These are phyloP conservation scores for Oxystoma pomonae DNA, from an alignment of 2,888 invertebrate genomes.

Conservation along the genomic window DNA sequence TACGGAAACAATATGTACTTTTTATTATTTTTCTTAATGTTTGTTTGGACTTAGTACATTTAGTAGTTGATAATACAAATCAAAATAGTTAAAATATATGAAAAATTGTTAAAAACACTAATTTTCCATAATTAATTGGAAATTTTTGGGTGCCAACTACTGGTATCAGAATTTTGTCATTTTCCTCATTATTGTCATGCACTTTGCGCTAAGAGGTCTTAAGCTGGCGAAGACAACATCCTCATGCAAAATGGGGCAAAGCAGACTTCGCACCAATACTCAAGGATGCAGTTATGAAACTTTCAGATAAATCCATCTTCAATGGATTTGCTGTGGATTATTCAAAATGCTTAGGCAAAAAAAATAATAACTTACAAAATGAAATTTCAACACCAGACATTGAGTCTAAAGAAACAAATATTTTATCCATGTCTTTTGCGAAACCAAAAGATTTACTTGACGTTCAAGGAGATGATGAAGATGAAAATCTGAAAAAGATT, in stretches of 20 bases:
- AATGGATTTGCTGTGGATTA: not conserved
- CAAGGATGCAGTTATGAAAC: slow-evolving; percentile 14
- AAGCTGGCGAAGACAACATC: slow-evolving; percentile 27
- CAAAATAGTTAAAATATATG: too few species aligned
- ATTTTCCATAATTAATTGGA: too few species aligned
- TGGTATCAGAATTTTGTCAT: too few species aligned
- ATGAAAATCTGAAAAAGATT: not conserved
- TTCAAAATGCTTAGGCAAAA: not conserved
- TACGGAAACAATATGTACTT: too few species aligned
- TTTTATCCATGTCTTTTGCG: not conserved
- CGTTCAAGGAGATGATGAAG: not conserved
- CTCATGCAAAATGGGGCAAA: slow-evolving; percentile 17
- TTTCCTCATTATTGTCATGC: too few species aligned
- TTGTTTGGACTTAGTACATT: too few species aligned
- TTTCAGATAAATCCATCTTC: not conserved
- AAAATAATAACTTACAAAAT: not conserved
- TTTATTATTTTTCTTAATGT: too few species aligned
- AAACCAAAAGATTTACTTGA: not conserved
- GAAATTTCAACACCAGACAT: not conserved
- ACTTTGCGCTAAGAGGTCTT: slow-evolving; percentile 28
- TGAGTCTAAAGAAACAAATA: not conserved
- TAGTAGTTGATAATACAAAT: too few species aligned
- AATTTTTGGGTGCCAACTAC: too few species aligned
- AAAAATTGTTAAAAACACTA: too few species aligned
- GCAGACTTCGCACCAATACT: slow-evolving; percentile 32